These are phyloP conservation scores for Falco peregrinus DNA, from an alignment of 2,797 vertebrate species.

Conservation along the genomic window DNA sequence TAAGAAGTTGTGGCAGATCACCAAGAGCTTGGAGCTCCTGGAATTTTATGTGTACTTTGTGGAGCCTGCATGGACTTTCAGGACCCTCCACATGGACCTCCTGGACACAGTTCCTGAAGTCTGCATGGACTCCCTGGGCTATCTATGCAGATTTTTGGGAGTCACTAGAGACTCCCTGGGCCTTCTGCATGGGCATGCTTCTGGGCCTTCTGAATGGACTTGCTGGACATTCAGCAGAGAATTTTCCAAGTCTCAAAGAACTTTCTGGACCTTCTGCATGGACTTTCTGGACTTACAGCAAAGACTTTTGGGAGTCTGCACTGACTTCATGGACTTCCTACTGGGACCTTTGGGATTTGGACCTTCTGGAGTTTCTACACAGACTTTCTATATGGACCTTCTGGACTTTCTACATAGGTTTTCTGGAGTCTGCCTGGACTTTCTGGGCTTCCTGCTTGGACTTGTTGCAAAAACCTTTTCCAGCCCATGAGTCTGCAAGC, in stretches of 20 bases:
- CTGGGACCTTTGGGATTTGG: not conserved
- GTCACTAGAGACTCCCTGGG: not conserved
- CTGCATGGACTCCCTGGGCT: not conserved
- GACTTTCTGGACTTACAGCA: not conserved
- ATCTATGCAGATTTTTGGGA: not conserved
- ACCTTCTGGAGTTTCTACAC: not conserved
- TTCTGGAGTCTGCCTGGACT: not conserved
- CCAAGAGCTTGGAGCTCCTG: not conserved
- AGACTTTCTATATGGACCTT: not conserved
- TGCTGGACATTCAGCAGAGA: not conserved
- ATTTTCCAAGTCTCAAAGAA: not conserved
- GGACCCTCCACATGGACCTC: too few species aligned
- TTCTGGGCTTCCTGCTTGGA: not conserved
- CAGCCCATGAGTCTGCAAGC: too few species aligned
- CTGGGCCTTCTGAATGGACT: not conserved
- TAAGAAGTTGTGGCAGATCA: fast-evolving
- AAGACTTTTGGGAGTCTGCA: too few species aligned
- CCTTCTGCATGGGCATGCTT: not conserved
- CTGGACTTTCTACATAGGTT: not conserved
- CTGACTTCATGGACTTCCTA: not conserved
- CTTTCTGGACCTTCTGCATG: not conserved
- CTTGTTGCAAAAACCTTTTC: not conserved
- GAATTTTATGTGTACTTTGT: not conserved
- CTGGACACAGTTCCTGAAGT: not conserved
- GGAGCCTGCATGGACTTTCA: not conserved